Evolutionary conservation across 1,140 invertebrate genomes (phyloP).

Genomic region (Macrosteles quadrilineatus): DNA sequence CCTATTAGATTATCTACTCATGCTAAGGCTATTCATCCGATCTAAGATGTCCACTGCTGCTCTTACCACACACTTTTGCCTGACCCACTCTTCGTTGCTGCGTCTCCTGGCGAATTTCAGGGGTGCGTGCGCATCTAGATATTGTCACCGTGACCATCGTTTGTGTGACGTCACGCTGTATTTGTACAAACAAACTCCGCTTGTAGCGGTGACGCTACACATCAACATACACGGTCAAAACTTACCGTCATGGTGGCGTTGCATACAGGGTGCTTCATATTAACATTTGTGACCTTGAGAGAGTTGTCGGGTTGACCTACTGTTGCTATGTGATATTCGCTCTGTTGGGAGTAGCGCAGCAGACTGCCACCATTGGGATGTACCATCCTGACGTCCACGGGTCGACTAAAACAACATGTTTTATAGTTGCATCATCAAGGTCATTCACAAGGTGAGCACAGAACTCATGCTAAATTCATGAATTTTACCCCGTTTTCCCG

Average conservation of each 20-base stretch:
- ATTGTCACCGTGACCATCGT: too few relatives aligned
- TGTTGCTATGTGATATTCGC: constrained; percentile 59
- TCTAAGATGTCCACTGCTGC: too few relatives aligned
- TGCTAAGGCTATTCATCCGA: too few relatives aligned
- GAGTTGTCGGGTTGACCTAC: constrained; percentile 61
- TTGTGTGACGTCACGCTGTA: too few relatives aligned
- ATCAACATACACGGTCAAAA: too few relatives aligned
- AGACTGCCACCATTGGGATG: constrained; percentile 60
- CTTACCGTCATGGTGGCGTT: constrained; percentile 52
- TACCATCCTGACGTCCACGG: constrained; percentile 56
- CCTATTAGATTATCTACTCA: too few relatives aligned
- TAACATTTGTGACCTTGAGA: constrained; percentile 61
- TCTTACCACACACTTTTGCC: too few relatives aligned
- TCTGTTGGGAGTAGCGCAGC: constrained; percentile 57
- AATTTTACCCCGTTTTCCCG: background rate
- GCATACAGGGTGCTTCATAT: constrained; percentile 56
- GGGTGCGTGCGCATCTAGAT: too few relatives aligned
- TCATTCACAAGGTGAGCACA: background rate
- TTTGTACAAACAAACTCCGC: too few relatives aligned
- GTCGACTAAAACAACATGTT: constrained; percentile 56
- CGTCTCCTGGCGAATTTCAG: too few relatives aligned
- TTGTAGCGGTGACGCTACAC: too few relatives aligned
- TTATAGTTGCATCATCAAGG: constrained; percentile 13
- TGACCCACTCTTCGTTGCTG: too few relatives aligned
- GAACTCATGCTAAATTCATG: background rate